phyloP scores from a whole-genome alignment of 2,113 vertebrate species.

The Hemibagrus wyckioides region DNA sequence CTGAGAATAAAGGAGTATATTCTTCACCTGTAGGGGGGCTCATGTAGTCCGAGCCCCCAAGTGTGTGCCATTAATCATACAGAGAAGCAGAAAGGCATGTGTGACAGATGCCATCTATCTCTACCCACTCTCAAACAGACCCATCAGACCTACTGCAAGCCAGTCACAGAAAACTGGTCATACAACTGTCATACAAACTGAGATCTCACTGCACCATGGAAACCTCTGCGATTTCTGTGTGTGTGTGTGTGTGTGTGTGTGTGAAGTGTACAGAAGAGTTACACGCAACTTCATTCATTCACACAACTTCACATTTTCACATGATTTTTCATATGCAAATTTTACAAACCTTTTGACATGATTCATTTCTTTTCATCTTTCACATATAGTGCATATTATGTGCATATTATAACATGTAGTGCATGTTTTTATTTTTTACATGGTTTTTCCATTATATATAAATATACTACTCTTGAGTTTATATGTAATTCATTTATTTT shows the following conservation, averaged over 20 bases:
- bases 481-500: not conserved
- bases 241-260: not conserved
- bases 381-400: not conserved
- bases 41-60: not conserved
- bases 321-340: not conserved
- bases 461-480: not conserved
- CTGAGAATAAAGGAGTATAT: constrained; percentile 22
- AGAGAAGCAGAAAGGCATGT: constrained; percentile 30
- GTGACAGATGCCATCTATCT: constrained; percentile 51
- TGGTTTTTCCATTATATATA: not conserved
- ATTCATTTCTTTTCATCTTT: not conserved
- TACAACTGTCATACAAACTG: constrained; percentile 9
- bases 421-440: not conserved
- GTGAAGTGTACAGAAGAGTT: not conserved
- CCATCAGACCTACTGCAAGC: constrained; percentile 29
- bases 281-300: too few relatives aligned
- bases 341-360: not conserved
- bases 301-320: too few relatives aligned
- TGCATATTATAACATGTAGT: not conserved
- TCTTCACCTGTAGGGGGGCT: constrained; percentile 27
- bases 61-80: constrained; percentile 51
- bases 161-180: not conserved
- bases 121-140: constrained; percentile 21
- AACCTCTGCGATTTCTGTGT: constrained; percentile 7
- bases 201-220: constrained; percentile 14